A percentile compares a stretch with the other conserved stretches of the same genome.
Evolutionary conservation across 2,888 invertebrate species (phyloP).

Genomic region (Eupithecia subfuscata): DNA sequence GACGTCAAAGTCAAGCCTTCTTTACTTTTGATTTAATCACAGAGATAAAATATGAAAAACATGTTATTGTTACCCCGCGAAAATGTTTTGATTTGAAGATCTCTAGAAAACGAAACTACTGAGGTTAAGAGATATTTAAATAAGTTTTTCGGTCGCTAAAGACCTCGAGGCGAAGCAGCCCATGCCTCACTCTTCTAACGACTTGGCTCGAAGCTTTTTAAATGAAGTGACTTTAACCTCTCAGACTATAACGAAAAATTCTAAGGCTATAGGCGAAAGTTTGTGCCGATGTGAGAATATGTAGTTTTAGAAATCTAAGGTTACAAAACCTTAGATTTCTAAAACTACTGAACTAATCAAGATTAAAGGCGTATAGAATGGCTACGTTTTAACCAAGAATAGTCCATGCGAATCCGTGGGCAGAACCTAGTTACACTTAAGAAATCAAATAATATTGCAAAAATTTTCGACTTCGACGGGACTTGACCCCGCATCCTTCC

Average conservation of each 20-base stretch:
- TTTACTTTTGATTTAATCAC: slow-evolving; percentile 18
- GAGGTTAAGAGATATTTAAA: not conserved
- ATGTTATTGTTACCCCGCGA: slow-evolving; percentile 16
- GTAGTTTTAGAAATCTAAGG: too few species aligned
- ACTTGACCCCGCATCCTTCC: too few species aligned
- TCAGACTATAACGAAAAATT: not conserved
- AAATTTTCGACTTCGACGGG: too few species aligned
- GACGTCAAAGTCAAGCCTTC: slow-evolving; percentile 42
- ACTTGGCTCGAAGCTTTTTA: not conserved
- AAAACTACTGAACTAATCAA: too few species aligned
- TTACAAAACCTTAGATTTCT: not conserved
- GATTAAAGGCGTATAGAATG: not conserved
- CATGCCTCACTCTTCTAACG: not conserved
- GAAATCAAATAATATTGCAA: too few species aligned
- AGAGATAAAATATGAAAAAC: slow-evolving; percentile 20
- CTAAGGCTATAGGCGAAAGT: not conserved
- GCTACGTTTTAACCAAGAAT: not conserved
- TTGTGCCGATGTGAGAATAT: too few species aligned
- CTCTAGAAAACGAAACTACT: not conserved
- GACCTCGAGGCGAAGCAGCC: not conserved
- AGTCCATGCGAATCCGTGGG: not conserved
- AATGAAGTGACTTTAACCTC: not conserved
- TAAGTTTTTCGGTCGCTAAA: too few species aligned
- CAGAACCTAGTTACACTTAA: not conserved
- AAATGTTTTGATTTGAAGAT: not conserved